phyloP scores from a whole-genome alignment of 2,888 invertebrate genomes.

The Pollenia labialis region DNA sequence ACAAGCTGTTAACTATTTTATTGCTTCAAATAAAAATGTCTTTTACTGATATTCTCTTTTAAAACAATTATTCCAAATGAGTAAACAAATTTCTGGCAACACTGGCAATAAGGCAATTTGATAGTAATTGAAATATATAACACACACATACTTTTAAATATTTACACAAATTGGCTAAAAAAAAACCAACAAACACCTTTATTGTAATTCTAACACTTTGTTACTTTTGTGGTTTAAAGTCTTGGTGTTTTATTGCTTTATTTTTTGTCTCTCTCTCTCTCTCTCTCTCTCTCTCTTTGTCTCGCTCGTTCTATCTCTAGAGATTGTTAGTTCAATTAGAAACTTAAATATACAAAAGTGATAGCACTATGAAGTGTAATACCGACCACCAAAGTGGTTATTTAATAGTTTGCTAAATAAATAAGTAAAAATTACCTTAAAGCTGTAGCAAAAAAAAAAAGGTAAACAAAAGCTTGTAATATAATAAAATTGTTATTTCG shows the following conservation, averaged over 20 bases:
- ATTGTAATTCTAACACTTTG: conserved; percentile 45
- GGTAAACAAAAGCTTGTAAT: not conserved
- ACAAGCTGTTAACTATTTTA: no score
- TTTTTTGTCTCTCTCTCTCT: not conserved
- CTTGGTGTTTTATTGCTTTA: conserved; percentile 1
- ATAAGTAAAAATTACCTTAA: conserved; percentile 19
- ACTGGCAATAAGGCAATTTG: conserved; percentile 12
- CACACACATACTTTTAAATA: not conserved
- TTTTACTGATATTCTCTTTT: no score
- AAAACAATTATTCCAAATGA: no score
- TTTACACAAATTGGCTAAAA: not conserved
- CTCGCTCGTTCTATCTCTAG: conserved; percentile 3
- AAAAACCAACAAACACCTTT: conserved; percentile 23
- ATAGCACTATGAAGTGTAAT: conserved; percentile 7
- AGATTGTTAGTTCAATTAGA: conserved; percentile 44
- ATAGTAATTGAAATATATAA: conserved; percentile 33
- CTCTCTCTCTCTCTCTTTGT: not conserved
- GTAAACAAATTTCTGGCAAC: no score
- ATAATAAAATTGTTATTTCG: conserved; percentile 11
- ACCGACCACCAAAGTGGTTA: conserved; percentile 28
- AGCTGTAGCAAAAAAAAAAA: not conserved
- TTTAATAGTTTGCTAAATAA: conserved; percentile 17
- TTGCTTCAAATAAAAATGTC: no score
- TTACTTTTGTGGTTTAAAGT: conserved; percentile 30
- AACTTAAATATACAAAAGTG: conserved; percentile 27